These are phyloP conservation scores for Heliconius charithonia DNA, from an alignment of 2,888 invertebrate species.

Conservation along the genomic window DNA sequence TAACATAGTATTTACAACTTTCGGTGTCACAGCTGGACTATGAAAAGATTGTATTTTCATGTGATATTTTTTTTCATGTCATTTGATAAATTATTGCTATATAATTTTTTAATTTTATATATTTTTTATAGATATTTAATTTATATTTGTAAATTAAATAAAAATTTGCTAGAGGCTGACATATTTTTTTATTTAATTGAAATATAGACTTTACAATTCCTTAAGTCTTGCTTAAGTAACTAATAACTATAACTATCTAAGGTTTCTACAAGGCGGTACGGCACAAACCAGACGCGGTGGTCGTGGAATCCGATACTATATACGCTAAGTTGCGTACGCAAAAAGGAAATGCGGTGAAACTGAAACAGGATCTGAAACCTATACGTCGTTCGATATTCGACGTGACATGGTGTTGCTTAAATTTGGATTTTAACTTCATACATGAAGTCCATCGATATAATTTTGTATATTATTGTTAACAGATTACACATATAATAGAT, in stretches of 20 bases:
- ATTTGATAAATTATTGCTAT: too few species aligned
- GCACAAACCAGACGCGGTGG: conserved; percentile 40
- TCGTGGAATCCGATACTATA: conserved; percentile 36
- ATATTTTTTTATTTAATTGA: neutral
- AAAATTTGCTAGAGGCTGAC: neutral
- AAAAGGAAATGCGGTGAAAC: conserved; percentile 46
- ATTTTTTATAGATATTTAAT: neutral
- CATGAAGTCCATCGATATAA: neutral
- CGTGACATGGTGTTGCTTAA: neutral
- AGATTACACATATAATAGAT: too few species aligned
- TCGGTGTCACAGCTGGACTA: neutral
- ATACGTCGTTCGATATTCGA: conserved; percentile 32
- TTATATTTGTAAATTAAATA: neutral
- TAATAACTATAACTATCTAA: conserved; percentile 9
- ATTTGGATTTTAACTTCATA: neutral
- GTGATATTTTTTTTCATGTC: too few species aligned
- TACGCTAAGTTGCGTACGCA: conserved; percentile 36
- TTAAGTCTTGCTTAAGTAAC: conserved; percentile 13
- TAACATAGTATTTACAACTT: neutral
- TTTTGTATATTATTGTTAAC: neutral
- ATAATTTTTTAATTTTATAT: neutral
- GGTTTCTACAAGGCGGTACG: conserved; percentile 33
- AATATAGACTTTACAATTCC: neutral
- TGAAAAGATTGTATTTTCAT: neutral
- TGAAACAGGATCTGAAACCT: conserved; percentile 42